phyloP scores from a whole-genome alignment of 1,140 invertebrate genomes.

The Hyphantria cunea region DNA sequence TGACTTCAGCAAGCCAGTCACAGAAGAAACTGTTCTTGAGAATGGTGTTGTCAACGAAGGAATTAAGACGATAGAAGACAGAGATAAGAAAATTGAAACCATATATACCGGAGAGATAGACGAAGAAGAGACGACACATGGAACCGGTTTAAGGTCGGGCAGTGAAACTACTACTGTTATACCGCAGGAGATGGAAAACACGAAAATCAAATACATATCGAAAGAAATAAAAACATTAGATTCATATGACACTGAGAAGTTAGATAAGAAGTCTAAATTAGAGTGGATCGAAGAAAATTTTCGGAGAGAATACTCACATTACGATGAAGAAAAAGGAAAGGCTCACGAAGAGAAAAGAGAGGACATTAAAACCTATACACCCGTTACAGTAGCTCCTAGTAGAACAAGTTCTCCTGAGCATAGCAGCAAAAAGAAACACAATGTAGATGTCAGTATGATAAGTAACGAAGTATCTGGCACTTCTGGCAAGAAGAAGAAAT shows the following conservation, averaged over 20 bases:
- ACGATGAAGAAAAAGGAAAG: not conserved
- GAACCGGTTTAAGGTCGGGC: not conserved
- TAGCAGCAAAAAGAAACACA: not conserved
- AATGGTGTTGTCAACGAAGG: no score
- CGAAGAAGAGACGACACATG: not conserved
- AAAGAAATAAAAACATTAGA: conserved; percentile 10
- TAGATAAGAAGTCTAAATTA: conserved; percentile 35
- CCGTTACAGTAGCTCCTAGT: not conserved
- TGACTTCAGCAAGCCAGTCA: not conserved
- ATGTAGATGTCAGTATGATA: conserved; percentile 41
- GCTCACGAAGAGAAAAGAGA: not conserved
- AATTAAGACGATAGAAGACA: not conserved
- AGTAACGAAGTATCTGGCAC: conserved; percentile 42
- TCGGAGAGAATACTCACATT: conserved; percentile 12
- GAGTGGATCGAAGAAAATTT: conserved; percentile 57
- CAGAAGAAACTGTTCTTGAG: not conserved
- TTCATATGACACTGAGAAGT: not conserved
- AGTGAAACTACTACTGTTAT: no score
- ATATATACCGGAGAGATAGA: not conserved
- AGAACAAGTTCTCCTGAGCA: conserved; percentile 6
- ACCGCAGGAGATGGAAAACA: no score
- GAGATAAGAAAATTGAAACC: not conserved
- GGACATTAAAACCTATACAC: no score
- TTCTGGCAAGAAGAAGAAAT: conserved; percentile 28
- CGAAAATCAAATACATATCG: not conserved